Evolutionary conservation across 2,113 vertebrate genomes (phyloP), one percentile per base, ranked within the genome.

Genomic region (Indri indri): DNA sequence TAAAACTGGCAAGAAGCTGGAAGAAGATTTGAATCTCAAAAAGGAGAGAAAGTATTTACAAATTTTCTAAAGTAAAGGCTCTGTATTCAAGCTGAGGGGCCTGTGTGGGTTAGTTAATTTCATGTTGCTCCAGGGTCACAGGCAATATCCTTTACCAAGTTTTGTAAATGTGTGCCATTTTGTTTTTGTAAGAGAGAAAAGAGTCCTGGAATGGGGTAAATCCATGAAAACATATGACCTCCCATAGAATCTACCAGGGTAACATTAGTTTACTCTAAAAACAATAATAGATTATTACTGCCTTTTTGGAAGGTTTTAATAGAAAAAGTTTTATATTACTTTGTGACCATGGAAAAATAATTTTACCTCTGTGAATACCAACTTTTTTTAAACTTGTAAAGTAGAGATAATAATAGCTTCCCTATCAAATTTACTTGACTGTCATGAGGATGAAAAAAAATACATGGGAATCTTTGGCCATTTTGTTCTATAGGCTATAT

Each of bases 401-500:
- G 50, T n/a, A 61, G 7, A 87, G 25, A n/a, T 83, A 54, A 96
- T 92, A 71, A 63, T 12, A 88, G 32, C 47, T 73, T 90, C 23
- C 9, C 25, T 84, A 52, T 94, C 30, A 85, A 92, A 85, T 89
- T 71, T 79, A 34, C 47, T 94, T 96, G 42, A 32, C 16, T 79
- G 5, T 47, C 50, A 9, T 68, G 20, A 93, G 2, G 32, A 59
- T 85, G 74, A 90, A 84, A 54, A 54, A 73, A 76, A 27, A 70
- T 52, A n/a, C 61, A 52, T 30, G 16, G 25, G 50, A 45, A 91
- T 90, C 5, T 77, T 92, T 77, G 93, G n/a, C 79, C 32, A 57
- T 83, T 91, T 82, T 94, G n/a, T 91, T 88, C 86, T 42, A 68
- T 93, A 93, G 25, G 11, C 54, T 66, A 16, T 79, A 17, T 77